Conservation (phyloP, 1,140 invertebrate genomes). For the Lordiphosa stackelbergi region DNA sequence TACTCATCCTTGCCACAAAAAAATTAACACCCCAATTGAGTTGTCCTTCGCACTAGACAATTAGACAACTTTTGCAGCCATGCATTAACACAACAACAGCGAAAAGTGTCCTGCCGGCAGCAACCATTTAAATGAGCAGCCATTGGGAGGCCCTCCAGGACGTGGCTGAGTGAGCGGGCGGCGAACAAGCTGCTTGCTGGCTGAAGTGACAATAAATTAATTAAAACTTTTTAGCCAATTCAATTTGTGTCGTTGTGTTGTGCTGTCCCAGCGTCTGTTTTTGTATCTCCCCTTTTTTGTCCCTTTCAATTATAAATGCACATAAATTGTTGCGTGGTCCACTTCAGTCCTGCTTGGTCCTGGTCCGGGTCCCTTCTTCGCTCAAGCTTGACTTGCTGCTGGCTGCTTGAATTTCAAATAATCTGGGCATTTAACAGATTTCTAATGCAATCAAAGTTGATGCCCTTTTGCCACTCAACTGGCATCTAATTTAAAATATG, state of each 20-base stretch:
- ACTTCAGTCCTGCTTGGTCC: conserved; percentile 17
- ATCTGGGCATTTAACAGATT: conserved; percentile 56
- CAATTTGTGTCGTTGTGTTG: conserved; percentile 70
- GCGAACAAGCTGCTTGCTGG: conserved; percentile 36
- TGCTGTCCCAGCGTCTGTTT: conserved; percentile 25
- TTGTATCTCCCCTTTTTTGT: conserved; percentile 34
- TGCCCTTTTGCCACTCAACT: conserved; percentile 24
- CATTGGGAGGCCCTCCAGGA: conserved; percentile 7
- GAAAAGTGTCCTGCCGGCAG: conserved; percentile 2
- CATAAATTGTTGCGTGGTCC: conserved; percentile 64
- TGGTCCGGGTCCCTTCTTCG: not conserved
- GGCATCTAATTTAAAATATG: not conserved
- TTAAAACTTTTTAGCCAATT: conserved; percentile 76
- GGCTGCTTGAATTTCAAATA: conserved; percentile 65
- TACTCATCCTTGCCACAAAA: conserved; percentile 28
- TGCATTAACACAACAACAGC: conserved; percentile 68
- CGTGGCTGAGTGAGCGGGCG: not conserved
- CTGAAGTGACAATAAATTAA: conserved; percentile 75
- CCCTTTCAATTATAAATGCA: conserved; percentile 71
- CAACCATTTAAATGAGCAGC: conserved; percentile 69
- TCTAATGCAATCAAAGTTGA: conserved; percentile 64
- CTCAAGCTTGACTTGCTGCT: conserved; percentile 36
- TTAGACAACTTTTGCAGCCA: conserved; percentile 67
- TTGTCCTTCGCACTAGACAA: conserved; percentile 47
- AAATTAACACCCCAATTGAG: conserved; percentile 36